Conservation (phyloP, 2,113 vertebrate genomes). For the Dinomys branickii region DNA sequence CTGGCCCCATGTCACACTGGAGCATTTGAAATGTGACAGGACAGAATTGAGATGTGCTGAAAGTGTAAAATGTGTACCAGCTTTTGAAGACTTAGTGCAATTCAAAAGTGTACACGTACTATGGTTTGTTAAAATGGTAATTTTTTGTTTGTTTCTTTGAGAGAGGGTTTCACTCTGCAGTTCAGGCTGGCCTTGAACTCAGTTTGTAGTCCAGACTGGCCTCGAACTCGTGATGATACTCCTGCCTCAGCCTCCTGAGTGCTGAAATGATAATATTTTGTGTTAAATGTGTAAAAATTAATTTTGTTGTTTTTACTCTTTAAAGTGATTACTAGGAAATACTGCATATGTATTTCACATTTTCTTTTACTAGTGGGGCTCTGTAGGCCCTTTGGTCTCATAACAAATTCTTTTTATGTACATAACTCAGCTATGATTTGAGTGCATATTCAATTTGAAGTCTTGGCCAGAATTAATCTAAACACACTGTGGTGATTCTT, state of each 20-base stretch:
- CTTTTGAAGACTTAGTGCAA: not conserved
- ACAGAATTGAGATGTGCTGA: not conserved
- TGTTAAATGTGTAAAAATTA: not conserved
- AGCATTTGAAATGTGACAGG: not conserved
- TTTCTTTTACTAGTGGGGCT: not conserved
- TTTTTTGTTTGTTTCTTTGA: not conserved
- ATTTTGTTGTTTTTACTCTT: not conserved
- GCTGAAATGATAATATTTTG: constrained; percentile 42
- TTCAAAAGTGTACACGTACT: not conserved
- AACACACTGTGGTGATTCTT: constrained; percentile 37
- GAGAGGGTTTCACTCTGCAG: too few relatives aligned
- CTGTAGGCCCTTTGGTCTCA: not conserved
- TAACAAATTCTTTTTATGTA: not conserved
- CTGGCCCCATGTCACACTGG: not conserved
- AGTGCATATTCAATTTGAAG: constrained; percentile 22
- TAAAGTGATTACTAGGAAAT: not conserved
- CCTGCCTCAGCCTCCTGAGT: not conserved
- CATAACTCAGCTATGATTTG: constrained; percentile 18
- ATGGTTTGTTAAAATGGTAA: constrained; percentile 25
- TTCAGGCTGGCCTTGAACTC: too few relatives aligned
- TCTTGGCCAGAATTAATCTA: not conserved
- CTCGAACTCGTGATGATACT: not conserved
- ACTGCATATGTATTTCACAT: not conserved
- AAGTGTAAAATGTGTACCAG: not conserved
- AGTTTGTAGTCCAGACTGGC: not conserved